Conservation (phyloP, 1,140 invertebrate genomes). For the Dufourea novaeangliae region DNA sequence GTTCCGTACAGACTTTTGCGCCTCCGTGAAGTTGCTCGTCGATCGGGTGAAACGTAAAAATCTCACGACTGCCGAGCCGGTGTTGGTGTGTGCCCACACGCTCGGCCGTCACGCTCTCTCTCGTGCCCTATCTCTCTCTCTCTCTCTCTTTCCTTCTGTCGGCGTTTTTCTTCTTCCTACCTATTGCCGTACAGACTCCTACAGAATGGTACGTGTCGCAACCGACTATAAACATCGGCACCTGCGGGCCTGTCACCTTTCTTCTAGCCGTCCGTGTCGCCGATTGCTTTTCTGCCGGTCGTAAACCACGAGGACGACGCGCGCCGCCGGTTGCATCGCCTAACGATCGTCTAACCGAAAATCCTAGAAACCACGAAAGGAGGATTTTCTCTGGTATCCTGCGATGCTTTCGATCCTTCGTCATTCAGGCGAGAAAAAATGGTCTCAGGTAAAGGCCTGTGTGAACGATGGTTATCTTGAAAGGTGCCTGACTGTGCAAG, state of each 20-base stretch:
- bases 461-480: background rate
- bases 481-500: background rate
- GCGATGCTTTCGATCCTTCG: background rate
- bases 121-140: background rate
- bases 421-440: background rate
- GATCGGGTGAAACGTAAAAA: conserved; percentile 23
- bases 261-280: conserved; percentile 4
- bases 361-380: background rate
- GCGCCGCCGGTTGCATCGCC: background rate
- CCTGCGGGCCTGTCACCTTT: conserved; percentile 47
- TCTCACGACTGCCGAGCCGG: conserved; percentile 1
- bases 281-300: conserved; percentile 1
- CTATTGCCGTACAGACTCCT: background rate
- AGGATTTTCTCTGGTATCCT: background rate
- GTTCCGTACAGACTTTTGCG: conserved; percentile 2
- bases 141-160: background rate
- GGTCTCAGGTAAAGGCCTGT: background rate
- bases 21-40: conserved; percentile 1
- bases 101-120: background rate
- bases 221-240: conserved; percentile 54
- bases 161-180: conserved; percentile 15
- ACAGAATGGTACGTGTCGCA: conserved; percentile 49
- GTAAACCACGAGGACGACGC: background rate
- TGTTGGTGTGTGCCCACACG: conserved; percentile 9
- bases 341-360: background rate